phyloP scores from a whole-genome alignment of 1,140 invertebrate genomes.

The Heterodera carotae region DNA sequence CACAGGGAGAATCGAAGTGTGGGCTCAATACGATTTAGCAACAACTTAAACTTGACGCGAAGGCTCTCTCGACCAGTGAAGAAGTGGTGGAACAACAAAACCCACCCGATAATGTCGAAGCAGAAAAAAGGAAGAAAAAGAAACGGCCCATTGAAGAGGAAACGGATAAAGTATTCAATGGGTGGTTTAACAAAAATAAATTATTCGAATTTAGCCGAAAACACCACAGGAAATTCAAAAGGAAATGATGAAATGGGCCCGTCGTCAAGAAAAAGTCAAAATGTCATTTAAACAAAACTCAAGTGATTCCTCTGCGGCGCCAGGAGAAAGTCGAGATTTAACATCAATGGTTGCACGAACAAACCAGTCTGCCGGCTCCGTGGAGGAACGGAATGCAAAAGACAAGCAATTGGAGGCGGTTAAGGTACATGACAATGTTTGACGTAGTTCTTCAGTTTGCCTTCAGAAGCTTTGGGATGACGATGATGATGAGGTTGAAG shows the following conservation, averaged over 20 bases:
- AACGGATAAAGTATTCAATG: background rate
- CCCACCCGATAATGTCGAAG: background rate
- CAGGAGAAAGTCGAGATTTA: background rate
- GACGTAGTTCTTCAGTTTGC: background rate
- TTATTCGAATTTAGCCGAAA: constrained; percentile 76
- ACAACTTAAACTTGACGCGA: background rate
- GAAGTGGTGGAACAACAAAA: background rate
- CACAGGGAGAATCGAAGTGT: background rate
- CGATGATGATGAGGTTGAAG: constrained; percentile 65
- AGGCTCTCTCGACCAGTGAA: background rate
- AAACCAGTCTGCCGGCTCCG: background rate
- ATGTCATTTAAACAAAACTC: constrained; percentile 72
- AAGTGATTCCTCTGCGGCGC: constrained; percentile 11
- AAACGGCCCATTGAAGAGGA: background rate
- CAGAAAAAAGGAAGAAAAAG: constrained; percentile 21
- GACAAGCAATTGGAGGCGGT: background rate
- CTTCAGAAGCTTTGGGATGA: constrained; percentile 54
- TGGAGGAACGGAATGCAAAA: background rate
- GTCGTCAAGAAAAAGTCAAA: constrained; percentile 93
- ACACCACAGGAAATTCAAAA: constrained; percentile 97
- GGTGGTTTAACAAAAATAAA: background rate
- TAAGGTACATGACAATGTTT: background rate
- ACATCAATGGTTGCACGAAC: background rate
- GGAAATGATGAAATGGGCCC: constrained; percentile 93
- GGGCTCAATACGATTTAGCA: background rate